Base-by-base conservation (phyloP, 2,888 invertebrate species). In the Phyllotreta cruciferae region DNA sequence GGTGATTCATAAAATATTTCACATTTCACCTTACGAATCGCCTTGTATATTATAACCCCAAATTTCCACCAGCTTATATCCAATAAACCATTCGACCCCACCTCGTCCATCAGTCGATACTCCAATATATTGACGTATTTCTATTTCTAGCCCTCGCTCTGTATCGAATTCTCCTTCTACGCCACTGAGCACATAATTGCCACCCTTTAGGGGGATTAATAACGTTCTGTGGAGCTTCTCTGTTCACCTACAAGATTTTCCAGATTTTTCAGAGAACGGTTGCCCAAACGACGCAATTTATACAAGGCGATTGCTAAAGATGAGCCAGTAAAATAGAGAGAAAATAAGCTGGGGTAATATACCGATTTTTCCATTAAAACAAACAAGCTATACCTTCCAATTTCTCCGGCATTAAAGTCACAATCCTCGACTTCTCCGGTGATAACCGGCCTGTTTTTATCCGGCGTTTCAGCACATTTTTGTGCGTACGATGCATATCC, bases 111-210 rank as follows among this genome's bases (percentile, higher is more conserved):
- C 50, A 5, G 36, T 58, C 58, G 50, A 58, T 58, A 42, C 36
- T n/a, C 13, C 70, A 24, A 24, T 24, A 73, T 77, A 77, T 77
- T 73, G 77, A 77, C 74, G 73, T 73, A 72, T 50, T 38, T 76
- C 77, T 77, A 77, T 77, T 77, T 76, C 74, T 71, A 74, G 76
- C 58, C 8, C 14, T 7, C 37, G 8, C 73, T 24, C 24, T 24
- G 62, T 67, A 71, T 73, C 73, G 69, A 73, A 72, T 73, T 70
- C 72, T 71, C 60, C 69, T 78, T 79, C 78, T 78, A 78, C 78
- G 75, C 79, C 74, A 77, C 75, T 77, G 78, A 78, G 78, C 78
- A 75, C 74, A 79, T 78, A 78, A 79, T 79, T 75, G 78, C 73
- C 72, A 68, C 70, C 77, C 77, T 77, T 78, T 77, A 57, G 62